Evolutionary conservation across 2,113 vertebrate genomes (phyloP), one percentile per base, ranked within the genome.

Genomic region (Brachypodius melanocephalos): DNA sequence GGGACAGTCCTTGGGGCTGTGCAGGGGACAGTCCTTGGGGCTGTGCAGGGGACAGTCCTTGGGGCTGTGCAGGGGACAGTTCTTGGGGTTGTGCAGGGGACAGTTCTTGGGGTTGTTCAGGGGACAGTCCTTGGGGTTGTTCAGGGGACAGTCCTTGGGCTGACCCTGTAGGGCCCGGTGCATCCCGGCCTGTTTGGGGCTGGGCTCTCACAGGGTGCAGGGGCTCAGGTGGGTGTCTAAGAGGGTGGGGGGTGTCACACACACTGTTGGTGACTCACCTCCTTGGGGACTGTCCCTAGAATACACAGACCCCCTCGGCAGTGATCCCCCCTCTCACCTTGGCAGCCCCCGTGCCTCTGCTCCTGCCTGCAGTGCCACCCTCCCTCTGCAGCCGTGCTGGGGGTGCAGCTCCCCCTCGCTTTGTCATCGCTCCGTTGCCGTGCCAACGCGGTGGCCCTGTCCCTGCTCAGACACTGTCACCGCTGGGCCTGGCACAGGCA

Each of bases 391-490:
- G 88, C 5, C 1, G 2, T 20, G 81, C 59, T 10, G 42, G n/a
- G 72, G 67, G 36, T 21, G 67, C 57, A 20, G 40, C 75, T 71
- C 67, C 69, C 67, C 51, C 74, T 54, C 26, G 66, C 51, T 57
- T 26, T 58, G 76, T 80, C 91, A 81, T 65, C 81, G 1, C 91
- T 59, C 72, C 0, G 86, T 95, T 94, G 86, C 93, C 93, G 31
- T 92, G 89, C 55, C 95, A 96, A 94, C 95, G 55, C 67, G 0
- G 59, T 46, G 63, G 19, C 85, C 69, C 28, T 67, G 91, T 84
- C 85, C 91, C 88, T 36, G 15, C 86, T 88, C 85, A 76, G 54
- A 29, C 55, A 9, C 36, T 88, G 85, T 12, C 93, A 92, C 67
- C 12, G 61, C 91, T 2, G 82, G 46, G 77, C 52, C 77, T 20